These are phyloP conservation scores for Onychostoma macrolepis DNA, from an alignment of 2,113 vertebrate genomes.

Conservation along the genomic window DNA sequence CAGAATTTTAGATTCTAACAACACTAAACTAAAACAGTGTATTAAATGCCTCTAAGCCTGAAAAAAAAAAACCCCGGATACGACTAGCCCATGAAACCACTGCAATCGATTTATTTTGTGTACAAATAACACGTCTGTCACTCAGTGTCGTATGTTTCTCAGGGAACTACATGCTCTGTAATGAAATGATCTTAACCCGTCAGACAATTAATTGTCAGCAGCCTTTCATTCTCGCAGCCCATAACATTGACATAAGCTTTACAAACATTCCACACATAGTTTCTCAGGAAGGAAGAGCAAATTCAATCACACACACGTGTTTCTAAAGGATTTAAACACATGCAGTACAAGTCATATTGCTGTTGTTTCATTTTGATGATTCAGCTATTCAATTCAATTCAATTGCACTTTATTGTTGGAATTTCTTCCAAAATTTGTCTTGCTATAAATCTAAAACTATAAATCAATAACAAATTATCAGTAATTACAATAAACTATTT, in stretches of 20 bases:
- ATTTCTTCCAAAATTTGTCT: no score
- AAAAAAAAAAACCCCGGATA: background rate
- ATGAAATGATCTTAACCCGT: conserved; percentile 78
- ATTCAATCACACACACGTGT: conserved; percentile 19
- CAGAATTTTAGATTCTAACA: background rate
- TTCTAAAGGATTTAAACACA: background rate
- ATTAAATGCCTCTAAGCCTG: background rate
- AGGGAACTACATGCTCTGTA: conserved; percentile 66
- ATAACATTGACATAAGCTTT: conserved; percentile 81
- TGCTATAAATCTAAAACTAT: background rate
- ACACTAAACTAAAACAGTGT: background rate
- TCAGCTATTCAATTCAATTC: background rate
- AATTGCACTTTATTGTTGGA: no score
- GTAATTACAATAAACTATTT: background rate
- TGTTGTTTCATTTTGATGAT: background rate
- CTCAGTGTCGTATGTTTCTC: background rate
- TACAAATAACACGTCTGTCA: background rate
- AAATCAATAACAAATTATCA: background rate
- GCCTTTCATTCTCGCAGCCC: conserved; percentile 73
- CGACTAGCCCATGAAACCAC: background rate
- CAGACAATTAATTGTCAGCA: conserved; percentile 73
- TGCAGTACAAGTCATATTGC: background rate
- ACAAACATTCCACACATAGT: conserved; percentile 81
- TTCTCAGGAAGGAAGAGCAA: conserved; percentile 67
- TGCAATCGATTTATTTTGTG: background rate